Percentiles rank a stretch among this genome's conserved stretches.
Conservation (phyloP, 1,140 invertebrate species). For the Hypothenemus hampei region DNA sequence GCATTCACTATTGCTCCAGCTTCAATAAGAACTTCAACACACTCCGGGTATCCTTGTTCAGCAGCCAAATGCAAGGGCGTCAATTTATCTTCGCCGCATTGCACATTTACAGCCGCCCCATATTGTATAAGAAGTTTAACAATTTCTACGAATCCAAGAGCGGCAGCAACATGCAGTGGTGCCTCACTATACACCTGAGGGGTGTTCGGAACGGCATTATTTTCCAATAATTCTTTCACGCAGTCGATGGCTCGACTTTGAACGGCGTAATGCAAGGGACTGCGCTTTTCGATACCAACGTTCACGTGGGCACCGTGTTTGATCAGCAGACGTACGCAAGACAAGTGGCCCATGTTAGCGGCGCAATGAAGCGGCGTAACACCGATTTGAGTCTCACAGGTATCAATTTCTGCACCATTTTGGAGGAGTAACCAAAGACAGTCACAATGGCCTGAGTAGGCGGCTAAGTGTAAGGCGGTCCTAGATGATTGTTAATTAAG, state of each 20-base stretch:
- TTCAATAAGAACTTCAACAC: constrained; percentile 64
- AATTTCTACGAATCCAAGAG: constrained; percentile 62
- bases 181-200: constrained; percentile 80
- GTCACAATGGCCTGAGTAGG: constrained; percentile 58
- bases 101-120: constrained; percentile 71
- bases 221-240: constrained; percentile 60
- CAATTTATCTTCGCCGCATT: constrained; percentile 59
- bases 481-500: constrained; percentile 45
- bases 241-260: constrained; percentile 63
- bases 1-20: constrained; percentile 63
- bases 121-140: constrained; percentile 63
- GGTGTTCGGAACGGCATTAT: constrained; percentile 69
- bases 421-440: constrained; percentile 61
- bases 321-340: constrained; percentile 56
- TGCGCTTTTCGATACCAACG: constrained; percentile 61
- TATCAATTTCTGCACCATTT: constrained; percentile 58
- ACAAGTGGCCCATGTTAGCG: constrained; percentile 58
- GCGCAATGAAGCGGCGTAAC: constrained; percentile 74
- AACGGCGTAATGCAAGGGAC: constrained; percentile 71
- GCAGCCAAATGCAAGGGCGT: constrained; percentile 78
- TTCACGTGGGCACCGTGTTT: constrained; percentile 65
- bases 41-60: constrained; percentile 71
- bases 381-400: constrained; percentile 62
- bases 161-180: constrained; percentile 74
- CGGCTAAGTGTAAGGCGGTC: constrained; percentile 73